Base-by-base conservation (phyloP, 2,888 invertebrate species). In the Glaucopsyche alexis region DNA sequence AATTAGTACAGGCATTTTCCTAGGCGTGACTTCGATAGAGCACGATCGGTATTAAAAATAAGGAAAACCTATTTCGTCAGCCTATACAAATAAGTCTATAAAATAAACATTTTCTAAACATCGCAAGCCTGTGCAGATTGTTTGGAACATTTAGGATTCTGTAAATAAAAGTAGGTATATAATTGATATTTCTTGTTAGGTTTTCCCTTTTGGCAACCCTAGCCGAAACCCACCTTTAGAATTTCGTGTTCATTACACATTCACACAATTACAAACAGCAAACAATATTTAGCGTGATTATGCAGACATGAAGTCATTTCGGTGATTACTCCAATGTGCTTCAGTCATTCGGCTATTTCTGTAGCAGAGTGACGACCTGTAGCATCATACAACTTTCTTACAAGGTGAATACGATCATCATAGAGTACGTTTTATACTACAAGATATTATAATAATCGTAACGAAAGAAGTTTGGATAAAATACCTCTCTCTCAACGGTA, bases 1-100 rank as follows among this genome's bases (percentile, higher is more conserved):
- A 47, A 47, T 47, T 13, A 29, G 13, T 60, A 13, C 9, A 38
- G 38, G 60, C 55, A 9, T 29, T 29, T 29, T 13, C 29, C 29
- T 29, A 29, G 60, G 14, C 60, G 29, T 60, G 60, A 60, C 60
- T 60, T 13, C 29, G 60, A 60, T 60, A 60, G 60, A 60, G 60
- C 60, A 60, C 60, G 60, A 38, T 60, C 29, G 13, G 7, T 60
- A 60, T 60, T 60, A 60, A 38, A 60, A 60, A 29, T 60, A 7
- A 29, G 29, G 29, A 29, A 19, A 60, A 60, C 1, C 14, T 14
- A 60, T 60, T 60, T 60, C 60, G 60, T 60, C 14, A 47, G 13
- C 9, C 11, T 47, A 47, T 47, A 47, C 7, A 47, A 11, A 11
- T 1, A 47, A 13, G 4, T n/a, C n/a, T n/a, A n/a, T n/a, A n/a